Base-by-base conservation (phyloP, 2,797 vertebrate species). In the Myoxocephalus aenaeus region DNA sequence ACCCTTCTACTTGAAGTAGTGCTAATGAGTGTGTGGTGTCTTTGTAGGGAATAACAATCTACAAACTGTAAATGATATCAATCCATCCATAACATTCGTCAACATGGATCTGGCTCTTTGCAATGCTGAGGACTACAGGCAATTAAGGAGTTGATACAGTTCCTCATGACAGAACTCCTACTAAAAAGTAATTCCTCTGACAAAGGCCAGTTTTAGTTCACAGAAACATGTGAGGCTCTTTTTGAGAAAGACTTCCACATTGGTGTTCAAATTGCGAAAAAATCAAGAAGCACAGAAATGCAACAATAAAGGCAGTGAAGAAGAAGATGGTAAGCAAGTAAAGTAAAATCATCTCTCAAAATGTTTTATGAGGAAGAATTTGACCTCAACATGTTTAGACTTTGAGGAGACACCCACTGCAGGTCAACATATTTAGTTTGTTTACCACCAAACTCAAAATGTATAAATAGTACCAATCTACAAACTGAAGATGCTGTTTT, bases 41-140 rank as follows among this genome's bases (percentile, higher is more conserved):
- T 66, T 56, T 65, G 18, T 70, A 70, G 66, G 74, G 5, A 73
- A 58, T 66, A 6, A 1, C 17, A 73, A 65, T 22, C 38, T 65
- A 20, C 59, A 46, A 38, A 66, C 40, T 50, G 38, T 40, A 40
- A 40, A 40, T 40, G 12, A 10, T 40, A 17, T n/a, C 40, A 65
- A 10, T 25, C 27, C 63, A 36, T 65, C 50, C 38, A 34, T n/a
- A 36, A 27, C 12, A 56, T 38, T 32, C 1, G 12, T 46, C 10
- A 38, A 40, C 40, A 56, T 32, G 36, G 34, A 53, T 38, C 3
- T 22, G 13, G 2, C 11, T 17, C 7, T 27, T 20, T 54, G 25
- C 9, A 40, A 2, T 29, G 9, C 18, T 40, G 13, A 4, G 42
- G 36, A 38, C 7, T 53, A 36, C 34, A 32, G 8, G 29, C 11